Evolutionary conservation across 2,888 invertebrate genomes (phyloP).

Genomic region (Latrodectus hesperus): DNA sequence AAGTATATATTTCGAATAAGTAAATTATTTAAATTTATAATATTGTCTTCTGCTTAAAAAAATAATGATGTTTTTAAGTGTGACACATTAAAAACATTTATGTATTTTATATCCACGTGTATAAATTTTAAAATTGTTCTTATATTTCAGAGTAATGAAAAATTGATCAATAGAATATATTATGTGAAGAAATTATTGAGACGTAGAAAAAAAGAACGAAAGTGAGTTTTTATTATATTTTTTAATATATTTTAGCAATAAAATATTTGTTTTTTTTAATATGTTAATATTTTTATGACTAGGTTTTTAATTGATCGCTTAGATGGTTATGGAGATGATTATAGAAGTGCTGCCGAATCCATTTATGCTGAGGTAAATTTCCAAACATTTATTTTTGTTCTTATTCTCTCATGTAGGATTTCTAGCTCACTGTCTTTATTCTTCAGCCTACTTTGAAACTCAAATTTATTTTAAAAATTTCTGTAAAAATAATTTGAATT

Average conservation of each 20-base stretch:
- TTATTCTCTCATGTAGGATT: neutral
- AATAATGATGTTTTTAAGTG: too few species aligned
- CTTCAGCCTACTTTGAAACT: too few species aligned
- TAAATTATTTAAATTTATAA: too few species aligned
- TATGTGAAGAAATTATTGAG: conserved; percentile 59
- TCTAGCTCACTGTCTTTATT: too few species aligned
- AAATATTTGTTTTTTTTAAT: neutral
- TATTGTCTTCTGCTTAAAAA: too few species aligned
- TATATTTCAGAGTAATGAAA: conserved; percentile 51
- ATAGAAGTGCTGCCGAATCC: conserved; percentile 22
- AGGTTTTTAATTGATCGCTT: conserved; percentile 61
- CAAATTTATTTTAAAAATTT: too few species aligned
- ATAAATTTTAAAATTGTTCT: neutral
- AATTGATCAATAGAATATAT: conserved; percentile 57
- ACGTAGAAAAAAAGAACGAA: conserved; percentile 58
- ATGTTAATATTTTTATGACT: neutral
- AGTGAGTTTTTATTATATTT: conserved; percentile 10
- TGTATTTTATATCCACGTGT: too few species aligned
- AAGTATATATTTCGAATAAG: too few species aligned
- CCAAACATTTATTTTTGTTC: neutral
- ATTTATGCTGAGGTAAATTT: conserved; percentile 50
- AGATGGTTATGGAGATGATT: conserved; percentile 65
- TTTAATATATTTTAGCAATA: neutral
- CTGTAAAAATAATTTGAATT: too few species aligned
- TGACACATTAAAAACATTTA: too few species aligned